Percentiles rank a stretch among this genome's conserved stretches.
These are phyloP conservation scores for Porites cylindrica DNA, from an alignment of 92 coral and sea anemone species.

Conservation along the genomic window DNA sequence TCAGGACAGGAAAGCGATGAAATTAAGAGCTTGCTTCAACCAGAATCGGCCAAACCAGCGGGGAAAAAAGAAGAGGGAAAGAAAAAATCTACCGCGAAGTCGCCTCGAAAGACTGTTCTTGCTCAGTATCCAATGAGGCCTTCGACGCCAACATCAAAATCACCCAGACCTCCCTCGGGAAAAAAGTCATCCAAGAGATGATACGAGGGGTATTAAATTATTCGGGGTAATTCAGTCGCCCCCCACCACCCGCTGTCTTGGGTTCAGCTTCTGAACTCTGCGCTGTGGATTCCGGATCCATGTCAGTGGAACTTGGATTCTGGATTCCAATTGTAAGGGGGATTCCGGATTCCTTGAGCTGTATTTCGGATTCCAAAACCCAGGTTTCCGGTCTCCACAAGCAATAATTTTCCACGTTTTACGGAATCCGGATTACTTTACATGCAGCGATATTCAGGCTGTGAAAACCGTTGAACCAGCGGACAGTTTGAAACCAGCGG, in stretches of 20 bases:
- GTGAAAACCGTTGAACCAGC: background rate
- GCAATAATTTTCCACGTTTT: no score
- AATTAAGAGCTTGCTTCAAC: slow-evolving; percentile 86
- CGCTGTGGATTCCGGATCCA: no score
- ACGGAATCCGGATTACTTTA: no score
- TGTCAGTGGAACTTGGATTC: no score
- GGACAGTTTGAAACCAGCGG: background rate
- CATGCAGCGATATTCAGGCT: background rate
- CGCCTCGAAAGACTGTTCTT: slow-evolving; percentile 45
- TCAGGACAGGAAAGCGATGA: slow-evolving; percentile 92
- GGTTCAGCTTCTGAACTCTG: no score
- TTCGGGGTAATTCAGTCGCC: background rate
- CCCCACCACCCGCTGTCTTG: no score
- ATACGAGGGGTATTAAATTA: background rate
- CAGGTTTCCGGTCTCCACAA: no score
- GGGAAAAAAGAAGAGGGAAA: slow-evolving; percentile 51
- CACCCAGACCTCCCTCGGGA: slow-evolving; percentile 45
- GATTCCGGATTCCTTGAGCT: no score
- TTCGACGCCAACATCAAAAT: slow-evolving; percentile 53
- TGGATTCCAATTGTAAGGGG: no score
- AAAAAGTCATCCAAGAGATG: slow-evolving; percentile 44
- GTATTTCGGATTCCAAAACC: no score
- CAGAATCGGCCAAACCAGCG: slow-evolving; percentile 70
- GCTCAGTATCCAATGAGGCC: slow-evolving; percentile 82
- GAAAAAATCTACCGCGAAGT: slow-evolving; percentile 45